phyloP scores from a whole-genome alignment of 2,888 invertebrate genomes.

The Drosophila paracracens region DNA sequence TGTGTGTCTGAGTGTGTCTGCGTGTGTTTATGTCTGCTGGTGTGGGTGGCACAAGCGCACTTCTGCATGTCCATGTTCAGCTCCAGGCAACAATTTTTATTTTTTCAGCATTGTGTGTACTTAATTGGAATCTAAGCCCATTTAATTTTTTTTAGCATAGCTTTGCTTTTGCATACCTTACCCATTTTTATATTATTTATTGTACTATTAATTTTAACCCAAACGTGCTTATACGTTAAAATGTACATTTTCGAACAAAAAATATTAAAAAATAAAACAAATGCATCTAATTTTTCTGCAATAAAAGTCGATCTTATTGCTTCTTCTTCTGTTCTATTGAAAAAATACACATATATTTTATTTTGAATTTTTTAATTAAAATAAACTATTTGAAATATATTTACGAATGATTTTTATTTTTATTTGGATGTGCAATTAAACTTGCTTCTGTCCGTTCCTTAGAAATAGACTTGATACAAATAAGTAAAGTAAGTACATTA shows the following conservation, averaged over 20 bases:
- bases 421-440: background rate
- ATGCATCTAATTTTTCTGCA: background rate
- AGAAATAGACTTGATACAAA: background rate
- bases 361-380: background rate
- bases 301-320: background rate
- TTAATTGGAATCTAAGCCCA: constrained; percentile 63
- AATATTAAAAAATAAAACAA: background rate
- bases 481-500: background rate
- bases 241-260: background rate
- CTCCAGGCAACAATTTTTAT: constrained; percentile 10
- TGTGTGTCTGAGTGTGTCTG: constrained; percentile 11
- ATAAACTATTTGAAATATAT: background rate
- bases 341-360: background rate
- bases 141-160: constrained; percentile 38
- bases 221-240: background rate
- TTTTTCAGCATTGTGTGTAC: constrained; percentile 35
- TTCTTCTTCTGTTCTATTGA: background rate
- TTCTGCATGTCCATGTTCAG: constrained; percentile 12
- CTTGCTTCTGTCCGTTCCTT: background rate
- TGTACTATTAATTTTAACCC: background rate
- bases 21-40: constrained; percentile 16
- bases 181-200: constrained; percentile 17
- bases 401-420: background rate
- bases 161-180: background rate
- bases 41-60: constrained; percentile 17